phyloP scores from a whole-genome alignment of 2,113 vertebrate species.

The Hassar affinis region DNA sequence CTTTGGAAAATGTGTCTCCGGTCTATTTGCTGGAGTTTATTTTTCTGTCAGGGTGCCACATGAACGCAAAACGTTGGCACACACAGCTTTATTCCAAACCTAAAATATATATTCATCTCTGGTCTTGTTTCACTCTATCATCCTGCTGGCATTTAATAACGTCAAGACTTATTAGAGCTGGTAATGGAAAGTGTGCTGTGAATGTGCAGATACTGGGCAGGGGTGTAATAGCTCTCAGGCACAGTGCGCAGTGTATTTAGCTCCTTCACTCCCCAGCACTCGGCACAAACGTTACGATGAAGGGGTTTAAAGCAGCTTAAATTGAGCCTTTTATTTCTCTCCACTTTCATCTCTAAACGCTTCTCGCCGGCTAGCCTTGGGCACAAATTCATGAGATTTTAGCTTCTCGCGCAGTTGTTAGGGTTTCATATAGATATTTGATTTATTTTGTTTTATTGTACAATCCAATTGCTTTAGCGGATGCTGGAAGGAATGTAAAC shows the following conservation, averaged over 20 bases:
- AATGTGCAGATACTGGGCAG: conserved; percentile 90
- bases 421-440: conserved; percentile 70
- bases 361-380: conserved; percentile 89
- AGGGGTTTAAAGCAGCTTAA: conserved; percentile 99
- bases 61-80: conserved; percentile 61
- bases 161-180: conserved; percentile 98
- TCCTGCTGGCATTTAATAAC: conserved; percentile 95
- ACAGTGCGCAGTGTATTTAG: conserved; percentile 95
- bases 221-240: conserved; percentile 94
- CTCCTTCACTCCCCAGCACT: conserved; percentile 88
- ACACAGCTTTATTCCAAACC: conserved; percentile 73
- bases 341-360: conserved; percentile 99
- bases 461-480: conserved; percentile 48
- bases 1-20: background rate
- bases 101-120: conserved; percentile 77
- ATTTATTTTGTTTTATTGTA: conserved; percentile 58
- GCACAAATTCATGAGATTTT: conserved; percentile 88
- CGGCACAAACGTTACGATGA: conserved; percentile 92
- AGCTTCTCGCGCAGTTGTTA: conserved; percentile 52
- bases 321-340: conserved; percentile 98
- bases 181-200: conserved; percentile 88
- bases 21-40: conserved; percentile 36
- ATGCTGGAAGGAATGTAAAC: conserved; percentile 37
- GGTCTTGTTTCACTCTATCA: conserved; percentile 80
- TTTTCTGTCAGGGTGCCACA: conserved; percentile 64